These are phyloP conservation scores for Agrilus planipennis DNA, from an alignment of 1,140 invertebrate species.

Conservation along the genomic window DNA sequence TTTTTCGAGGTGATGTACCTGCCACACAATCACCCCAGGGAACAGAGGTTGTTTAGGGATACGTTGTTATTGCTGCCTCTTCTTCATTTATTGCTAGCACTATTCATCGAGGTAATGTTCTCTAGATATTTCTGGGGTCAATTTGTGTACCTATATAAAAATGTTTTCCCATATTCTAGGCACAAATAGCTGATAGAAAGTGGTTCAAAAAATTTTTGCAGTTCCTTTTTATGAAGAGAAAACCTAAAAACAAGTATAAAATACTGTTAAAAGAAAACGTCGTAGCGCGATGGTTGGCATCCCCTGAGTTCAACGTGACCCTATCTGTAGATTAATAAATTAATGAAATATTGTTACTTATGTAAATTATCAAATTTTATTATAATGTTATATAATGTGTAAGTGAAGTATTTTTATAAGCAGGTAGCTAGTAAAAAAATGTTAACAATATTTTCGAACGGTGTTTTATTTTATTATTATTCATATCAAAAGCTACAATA, in stretches of 20 bases:
- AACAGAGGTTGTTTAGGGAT: conserved; percentile 24
- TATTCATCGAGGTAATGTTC: conserved; percentile 32
- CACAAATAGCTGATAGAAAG: conserved; percentile 22
- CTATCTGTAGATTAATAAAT: too few species aligned
- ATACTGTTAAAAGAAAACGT: conserved; percentile 15
- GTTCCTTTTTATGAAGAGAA: conserved; percentile 23
- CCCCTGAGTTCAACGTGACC: too few species aligned
- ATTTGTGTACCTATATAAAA: conserved; percentile 5
- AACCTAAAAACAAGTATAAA: conserved; percentile 33
- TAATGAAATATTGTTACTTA: too few species aligned
- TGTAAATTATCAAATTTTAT: too few species aligned
- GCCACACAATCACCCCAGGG: conserved; percentile 11
- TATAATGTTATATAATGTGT: too few species aligned
- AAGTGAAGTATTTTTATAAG: too few species aligned
- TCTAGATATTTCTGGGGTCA: conserved; percentile 3
- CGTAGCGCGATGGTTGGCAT: too few species aligned
- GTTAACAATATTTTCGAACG: too few species aligned
- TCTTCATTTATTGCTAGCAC: conserved; percentile 25
- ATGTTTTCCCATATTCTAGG: conserved; percentile 22
- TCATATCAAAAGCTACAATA: too few species aligned
- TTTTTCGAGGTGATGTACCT: conserved; percentile 31
- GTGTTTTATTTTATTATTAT: too few species aligned
- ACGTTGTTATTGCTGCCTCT: conserved; percentile 27
- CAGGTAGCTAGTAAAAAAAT: too few species aligned
- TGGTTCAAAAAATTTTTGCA: conserved; percentile 30